Evolutionary conservation across 2,888 invertebrate species (phyloP).

Genomic region (Anaspis maculata): DNA sequence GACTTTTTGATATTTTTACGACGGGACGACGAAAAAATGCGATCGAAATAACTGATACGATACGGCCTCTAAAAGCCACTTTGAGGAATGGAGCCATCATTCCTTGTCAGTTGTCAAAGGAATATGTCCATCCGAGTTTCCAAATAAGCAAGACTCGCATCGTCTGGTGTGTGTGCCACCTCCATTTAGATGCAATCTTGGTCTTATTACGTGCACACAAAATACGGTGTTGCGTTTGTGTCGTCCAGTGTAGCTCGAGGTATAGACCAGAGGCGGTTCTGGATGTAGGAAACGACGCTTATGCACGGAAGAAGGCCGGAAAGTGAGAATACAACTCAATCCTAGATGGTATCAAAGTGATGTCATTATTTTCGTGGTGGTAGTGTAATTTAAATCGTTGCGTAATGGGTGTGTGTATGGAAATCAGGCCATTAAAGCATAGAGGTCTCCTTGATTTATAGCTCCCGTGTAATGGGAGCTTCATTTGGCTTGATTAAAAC

Average conservation of each 20-base stretch:
- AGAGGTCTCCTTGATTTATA: conserved; percentile 30
- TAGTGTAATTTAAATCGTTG: conserved; percentile 36
- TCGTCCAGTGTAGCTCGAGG: too few species aligned
- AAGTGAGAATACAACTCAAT: conserved; percentile 26
- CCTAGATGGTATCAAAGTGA: conserved; percentile 24
- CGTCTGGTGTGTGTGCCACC: conserved; percentile 26
- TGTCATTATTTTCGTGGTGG: conserved; percentile 36
- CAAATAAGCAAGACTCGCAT: conserved; percentile 26
- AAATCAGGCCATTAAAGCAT: conserved; percentile 32
- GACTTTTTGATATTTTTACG: conserved; percentile 11
- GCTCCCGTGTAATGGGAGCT: conserved; percentile 23
- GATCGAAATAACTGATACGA: conserved; percentile 13
- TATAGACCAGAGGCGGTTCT: conserved; percentile 18
- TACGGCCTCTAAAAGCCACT: conserved; percentile 11
- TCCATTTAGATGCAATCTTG: conserved; percentile 34
- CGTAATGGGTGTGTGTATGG: conserved; percentile 34
- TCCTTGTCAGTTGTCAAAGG: conserved; percentile 23
- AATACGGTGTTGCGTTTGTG: conserved; percentile 28
- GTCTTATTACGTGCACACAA: conserved; percentile 34
- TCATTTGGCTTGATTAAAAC: conserved; percentile 30
- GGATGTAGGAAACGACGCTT: conserved; percentile 34
- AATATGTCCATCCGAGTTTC: conserved; percentile 17
- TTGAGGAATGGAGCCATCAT: conserved; percentile 23
- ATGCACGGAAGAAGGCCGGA: conserved; percentile 33
- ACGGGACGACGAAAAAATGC: conserved; percentile 10